phyloP scores from a whole-genome alignment of 30 jellyfish, hydroid and myxozoan genomes.

The Cassiopea andromeda region DNA sequence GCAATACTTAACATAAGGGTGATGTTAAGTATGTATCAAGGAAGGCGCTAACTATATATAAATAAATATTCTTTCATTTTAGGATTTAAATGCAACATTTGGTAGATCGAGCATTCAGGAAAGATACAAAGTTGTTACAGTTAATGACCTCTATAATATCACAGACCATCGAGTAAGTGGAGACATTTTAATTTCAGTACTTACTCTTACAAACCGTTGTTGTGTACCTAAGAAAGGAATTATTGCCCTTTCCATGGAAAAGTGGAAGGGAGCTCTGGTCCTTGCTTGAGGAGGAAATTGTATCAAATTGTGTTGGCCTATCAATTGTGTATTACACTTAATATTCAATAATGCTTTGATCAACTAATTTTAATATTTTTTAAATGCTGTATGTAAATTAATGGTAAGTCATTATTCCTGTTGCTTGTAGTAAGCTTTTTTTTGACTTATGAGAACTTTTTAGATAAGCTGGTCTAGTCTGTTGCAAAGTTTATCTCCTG shows the following conservation, averaged over 20 bases:
- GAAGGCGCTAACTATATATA: too few relatives aligned
- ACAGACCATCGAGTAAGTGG: slow-evolving; percentile 6
- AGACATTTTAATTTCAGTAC: neutral
- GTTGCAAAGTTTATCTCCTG: neutral
- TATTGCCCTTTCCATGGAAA: neutral
- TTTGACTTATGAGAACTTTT: neutral
- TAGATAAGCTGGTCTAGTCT: neutral
- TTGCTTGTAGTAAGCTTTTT: neutral
- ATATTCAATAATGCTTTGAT: too few relatives aligned
- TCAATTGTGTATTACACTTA: too few relatives aligned
- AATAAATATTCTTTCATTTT: neutral
- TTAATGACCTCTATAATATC: slow-evolving; percentile 1
- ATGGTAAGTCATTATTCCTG: neutral
- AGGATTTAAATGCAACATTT: neutral
- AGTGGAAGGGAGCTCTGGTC: too few relatives aligned
- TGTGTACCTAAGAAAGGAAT: neutral
- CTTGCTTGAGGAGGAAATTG: too few relatives aligned
- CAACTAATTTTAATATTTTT: too few relatives aligned
- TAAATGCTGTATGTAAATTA: too few relatives aligned
- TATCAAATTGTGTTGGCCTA: too few relatives aligned
- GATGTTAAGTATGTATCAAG: too few relatives aligned
- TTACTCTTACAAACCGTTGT: neutral
- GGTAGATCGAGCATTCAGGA: neutral
- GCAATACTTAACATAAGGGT: too few relatives aligned
- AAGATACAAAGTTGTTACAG: slow-evolving; percentile 6